Conservation (phyloP, 2,113 vertebrate species). For the Campylomormyrus tamandua region DNA sequence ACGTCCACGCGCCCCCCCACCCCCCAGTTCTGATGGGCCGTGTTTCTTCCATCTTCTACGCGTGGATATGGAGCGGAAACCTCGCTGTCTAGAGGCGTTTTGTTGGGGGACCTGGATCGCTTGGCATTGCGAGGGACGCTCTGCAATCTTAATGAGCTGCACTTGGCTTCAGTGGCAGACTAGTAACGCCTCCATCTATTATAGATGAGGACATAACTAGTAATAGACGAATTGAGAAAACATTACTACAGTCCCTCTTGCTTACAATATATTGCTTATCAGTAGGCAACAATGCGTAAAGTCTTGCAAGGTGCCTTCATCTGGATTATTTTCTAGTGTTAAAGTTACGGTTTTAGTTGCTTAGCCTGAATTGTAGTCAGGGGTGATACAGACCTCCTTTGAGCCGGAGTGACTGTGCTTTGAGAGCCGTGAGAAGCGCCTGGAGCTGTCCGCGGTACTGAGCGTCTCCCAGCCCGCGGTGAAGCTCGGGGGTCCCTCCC, state of each 20-base stretch:
- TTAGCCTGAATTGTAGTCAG: background rate
- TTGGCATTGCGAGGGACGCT: slow-evolving; percentile 44
- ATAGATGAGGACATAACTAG: slow-evolving; percentile 59
- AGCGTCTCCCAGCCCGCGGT: background rate
- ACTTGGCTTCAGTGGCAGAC: slow-evolving; percentile 58
- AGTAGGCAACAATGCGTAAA: background rate
- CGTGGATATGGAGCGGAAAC: background rate
- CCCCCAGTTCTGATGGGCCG: background rate
- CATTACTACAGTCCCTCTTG: slow-evolving; percentile 31
- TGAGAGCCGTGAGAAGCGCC: background rate
- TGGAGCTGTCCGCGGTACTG: background rate
- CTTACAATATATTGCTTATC: slow-evolving; percentile 13
- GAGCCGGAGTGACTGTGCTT: background rate
- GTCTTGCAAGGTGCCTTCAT: background rate
- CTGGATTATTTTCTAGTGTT: background rate
- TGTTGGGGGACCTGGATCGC: slow-evolving; percentile 37
- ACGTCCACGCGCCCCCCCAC: too few species aligned
- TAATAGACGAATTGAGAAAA: slow-evolving; percentile 39
- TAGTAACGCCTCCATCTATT: slow-evolving; percentile 51
- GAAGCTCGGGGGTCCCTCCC: background rate
- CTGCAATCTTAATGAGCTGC: slow-evolving; percentile 62
- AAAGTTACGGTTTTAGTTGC: background rate
- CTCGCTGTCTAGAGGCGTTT: background rate
- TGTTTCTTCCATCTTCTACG: background rate
- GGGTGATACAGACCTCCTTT: background rate